Base-by-base conservation (phyloP, 1,140 invertebrate species). In the Drosophila arizonae region DNA sequence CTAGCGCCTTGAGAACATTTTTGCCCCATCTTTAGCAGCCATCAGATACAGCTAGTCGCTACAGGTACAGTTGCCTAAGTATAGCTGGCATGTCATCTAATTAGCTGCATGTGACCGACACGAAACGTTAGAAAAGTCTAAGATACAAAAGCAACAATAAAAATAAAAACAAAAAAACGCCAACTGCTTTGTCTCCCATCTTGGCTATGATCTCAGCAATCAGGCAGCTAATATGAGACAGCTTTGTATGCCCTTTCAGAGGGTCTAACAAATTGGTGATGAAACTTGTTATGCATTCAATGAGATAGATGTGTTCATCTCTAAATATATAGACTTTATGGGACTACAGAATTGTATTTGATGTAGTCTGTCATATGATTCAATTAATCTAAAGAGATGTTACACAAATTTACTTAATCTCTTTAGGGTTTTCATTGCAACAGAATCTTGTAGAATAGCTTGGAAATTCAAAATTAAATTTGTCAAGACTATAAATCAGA, bases 91-190 rank as follows among this genome's bases (percentile, higher is more conserved):
- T 74, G 66, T 72, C 68, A 57, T 56, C 50, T 77, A 69, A 69
- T 79, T 68, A 61, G 60, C 41, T 63, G 66, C 66, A 54, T 69
- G 66, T 69, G 66, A 69, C 46, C 66, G 56, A 17, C 66, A 68
- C 56, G 48, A 68, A 70, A 41, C 43, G 51, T 48, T 56, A 39
- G 41, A 55, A 41, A 33, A 3, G 17, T 28, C 36, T 50, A 17
- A 48, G 26, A 15, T 17, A 50, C 2, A 33, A 9, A 33, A 6
- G 28, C 5, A 30, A 30, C 28, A 30, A 6, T 3, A 30, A 6
- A 1, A 30, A 6, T 6, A 30, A 33, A 8, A 39, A 39, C 10
- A 39, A 39, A 39, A 39, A 61, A 62, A 62, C 52, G 48, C 43
- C 48, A 70, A 63, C 60, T 63, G 63, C 50, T 46, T 65, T 63